phyloP scores from a whole-genome alignment of 1,140 invertebrate genomes.

The Papilio polyxenes region DNA sequence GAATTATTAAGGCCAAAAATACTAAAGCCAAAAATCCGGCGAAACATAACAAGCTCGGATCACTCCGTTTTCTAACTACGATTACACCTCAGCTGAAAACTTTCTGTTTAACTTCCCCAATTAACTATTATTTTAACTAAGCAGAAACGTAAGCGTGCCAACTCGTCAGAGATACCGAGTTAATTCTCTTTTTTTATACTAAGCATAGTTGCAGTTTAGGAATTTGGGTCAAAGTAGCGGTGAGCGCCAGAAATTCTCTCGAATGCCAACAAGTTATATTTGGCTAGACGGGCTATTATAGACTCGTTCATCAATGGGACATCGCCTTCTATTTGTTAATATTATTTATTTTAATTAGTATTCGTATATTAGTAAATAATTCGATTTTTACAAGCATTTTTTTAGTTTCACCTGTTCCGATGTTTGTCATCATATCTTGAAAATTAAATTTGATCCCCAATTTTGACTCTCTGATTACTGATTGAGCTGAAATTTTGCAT shows the following conservation, averaged over 20 bases:
- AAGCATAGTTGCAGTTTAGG: background rate
- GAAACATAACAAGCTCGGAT: background rate
- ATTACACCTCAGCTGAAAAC: background rate
- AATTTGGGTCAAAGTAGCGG: constrained; percentile 36
- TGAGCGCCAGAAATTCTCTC: constrained; percentile 27
- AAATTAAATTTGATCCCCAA: too few relatives aligned
- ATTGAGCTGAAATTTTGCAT: too few relatives aligned
- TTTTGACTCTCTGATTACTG: too few relatives aligned
- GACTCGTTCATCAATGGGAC: constrained; percentile 28
- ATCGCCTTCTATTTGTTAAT: background rate
- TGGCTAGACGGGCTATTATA: constrained; percentile 26
- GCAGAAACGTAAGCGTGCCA: background rate
- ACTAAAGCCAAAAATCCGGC: background rate
- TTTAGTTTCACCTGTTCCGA: too few relatives aligned
- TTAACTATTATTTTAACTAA: constrained; percentile 18
- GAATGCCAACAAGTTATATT: constrained; percentile 33
- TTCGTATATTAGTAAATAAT: background rate
- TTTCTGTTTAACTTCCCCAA: background rate
- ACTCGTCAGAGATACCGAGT: background rate
- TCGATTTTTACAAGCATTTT: too few relatives aligned
- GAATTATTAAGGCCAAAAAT: too few relatives aligned
- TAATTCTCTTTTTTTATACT: background rate
- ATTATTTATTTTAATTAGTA: background rate
- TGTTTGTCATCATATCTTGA: too few relatives aligned
- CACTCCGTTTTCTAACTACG: background rate